Base-by-base conservation (phyloP, 2,888 invertebrate species). In the Tachina lurida region DNA sequence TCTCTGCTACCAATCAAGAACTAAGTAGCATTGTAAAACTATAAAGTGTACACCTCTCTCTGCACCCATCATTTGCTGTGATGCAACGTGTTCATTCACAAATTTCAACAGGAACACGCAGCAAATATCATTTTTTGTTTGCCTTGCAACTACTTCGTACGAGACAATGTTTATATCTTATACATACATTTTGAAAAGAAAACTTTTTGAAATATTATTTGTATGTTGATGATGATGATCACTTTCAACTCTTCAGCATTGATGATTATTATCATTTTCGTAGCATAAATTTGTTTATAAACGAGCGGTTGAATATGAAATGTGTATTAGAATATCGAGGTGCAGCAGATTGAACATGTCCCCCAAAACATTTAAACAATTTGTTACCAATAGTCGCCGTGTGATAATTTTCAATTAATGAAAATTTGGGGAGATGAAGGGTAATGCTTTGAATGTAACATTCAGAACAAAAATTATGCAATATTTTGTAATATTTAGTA, bases 1-100 rank as follows among this genome's bases (percentile, higher is more conserved):
- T 73, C 71, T 73, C 58, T 73, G 56, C 73, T 47, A 58, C 39
- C 58, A 80, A 65, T 80, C 73, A 70, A 52, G 54, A 65, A 9
- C 56, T 10, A 76, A 70, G 22, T 31, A 54, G 52, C 70, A 45
- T 22, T 60, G 19, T 60, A 62, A 70, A 68, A 68, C 60, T 68
- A 43, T 60, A 52, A 74, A 58, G 39, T 58, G 47, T 22, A 39
- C 52, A 15, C 41, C 39, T n/a, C n/a, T 39, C 13, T 5, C 13
- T 17, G 47, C 60, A 10, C 47, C 10, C 39, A n/a, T 12, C 31
- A 10, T 60, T 39, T 49, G 31, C 17, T 8, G 1, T 19, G 13
- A 8, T 41, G 13, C 19, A 31, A 31, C 1, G 1, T 39, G 39
- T 79, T 79, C 71, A 79, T 79, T 63, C 79, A 79, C 56, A 65